Evolutionary conservation across 2,113 vertebrate genomes (phyloP), one percentile per base, ranked within the genome.

Genomic region (Ceratotherium simum): DNA sequence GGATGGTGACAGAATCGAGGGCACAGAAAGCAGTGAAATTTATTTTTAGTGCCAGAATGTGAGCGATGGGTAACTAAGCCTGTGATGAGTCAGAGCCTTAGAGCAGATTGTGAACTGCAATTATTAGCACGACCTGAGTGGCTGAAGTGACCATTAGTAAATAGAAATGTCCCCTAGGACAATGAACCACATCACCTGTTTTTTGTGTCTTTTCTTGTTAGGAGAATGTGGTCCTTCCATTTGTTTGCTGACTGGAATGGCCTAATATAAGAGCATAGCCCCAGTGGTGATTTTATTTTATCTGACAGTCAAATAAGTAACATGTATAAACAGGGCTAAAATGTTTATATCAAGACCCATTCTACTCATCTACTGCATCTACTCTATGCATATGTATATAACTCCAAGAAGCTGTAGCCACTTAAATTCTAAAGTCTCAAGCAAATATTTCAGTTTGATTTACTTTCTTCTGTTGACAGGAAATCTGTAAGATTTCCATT

Each of bases 151-250:
- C 56, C 9, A 33, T 83, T 91, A 98, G 89, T 80, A 80, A 85
- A 76, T 1, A 93, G 31, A 54, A 7, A 76, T 46, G 62, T 25
- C 48, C 60, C 89, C 89, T 25, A 17, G 80, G 16, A 73, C 20
- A 48, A 36, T 33, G 72, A 88, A 42, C 51, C 80, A 58, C 65
- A 21, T 98, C 98, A 98, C 98, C 98, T 98, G 97, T 54, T 90
- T 98, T 92, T 65, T 98, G 86, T 97, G 97, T 96, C 46, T 96
- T 78, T 97, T 98, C 95, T 95, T 98, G 84, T 46, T 16, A 62
- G 94, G 83, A 56, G 85, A 62, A 87, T 91, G 76, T 8, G 62
- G 90, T 96, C 85, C 95, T 93, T 97, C 96, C 88, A 80, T 90
- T 97, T 98, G 83, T 91, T 96, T 69, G 79, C 73, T 89, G 93